These are phyloP conservation scores for Lasius platythorax DNA, from an alignment of 2,888 invertebrate genomes.

Conservation along the genomic window DNA sequence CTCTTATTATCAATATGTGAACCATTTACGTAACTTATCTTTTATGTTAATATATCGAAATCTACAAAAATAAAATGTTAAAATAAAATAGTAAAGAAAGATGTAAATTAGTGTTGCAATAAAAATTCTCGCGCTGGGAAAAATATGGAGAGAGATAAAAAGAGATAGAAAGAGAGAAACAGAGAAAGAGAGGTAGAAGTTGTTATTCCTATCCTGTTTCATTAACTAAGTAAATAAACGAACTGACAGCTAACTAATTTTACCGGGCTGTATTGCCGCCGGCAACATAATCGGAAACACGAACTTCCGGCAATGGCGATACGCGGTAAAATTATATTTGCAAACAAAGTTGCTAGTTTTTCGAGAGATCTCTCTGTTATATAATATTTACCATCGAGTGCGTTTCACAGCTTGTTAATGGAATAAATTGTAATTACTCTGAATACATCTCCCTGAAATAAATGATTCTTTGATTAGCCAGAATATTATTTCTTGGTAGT, in stretches of 20 bases:
- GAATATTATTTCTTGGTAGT: neutral
- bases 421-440: neutral
- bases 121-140: neutral
- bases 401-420: neutral
- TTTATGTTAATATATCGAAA: neutral
- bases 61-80: constrained; percentile 13
- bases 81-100: constrained; percentile 8
- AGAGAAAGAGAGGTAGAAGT: neutral
- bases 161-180: neutral
- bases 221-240: constrained; percentile 37
- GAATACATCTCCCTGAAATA: neutral
- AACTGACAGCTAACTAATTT: constrained; percentile 18
- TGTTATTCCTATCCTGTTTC: constrained; percentile 26
- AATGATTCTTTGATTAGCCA: neutral
- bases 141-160: neutral
- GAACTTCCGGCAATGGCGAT: neutral
- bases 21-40: neutral
- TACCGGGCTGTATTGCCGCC: neutral
- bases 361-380: neutral
- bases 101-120: neutral
- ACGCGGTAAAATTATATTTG: neutral
- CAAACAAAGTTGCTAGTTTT: constrained; percentile 19
- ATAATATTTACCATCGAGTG: constrained; percentile 8
- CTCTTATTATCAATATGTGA: neutral
- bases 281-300: constrained; percentile 24